A percentile compares a stretch with the other conserved stretches of the same genome.
phyloP scores from a whole-genome alignment of 2,113 vertebrate species.

The Oreamnos americanus region DNA sequence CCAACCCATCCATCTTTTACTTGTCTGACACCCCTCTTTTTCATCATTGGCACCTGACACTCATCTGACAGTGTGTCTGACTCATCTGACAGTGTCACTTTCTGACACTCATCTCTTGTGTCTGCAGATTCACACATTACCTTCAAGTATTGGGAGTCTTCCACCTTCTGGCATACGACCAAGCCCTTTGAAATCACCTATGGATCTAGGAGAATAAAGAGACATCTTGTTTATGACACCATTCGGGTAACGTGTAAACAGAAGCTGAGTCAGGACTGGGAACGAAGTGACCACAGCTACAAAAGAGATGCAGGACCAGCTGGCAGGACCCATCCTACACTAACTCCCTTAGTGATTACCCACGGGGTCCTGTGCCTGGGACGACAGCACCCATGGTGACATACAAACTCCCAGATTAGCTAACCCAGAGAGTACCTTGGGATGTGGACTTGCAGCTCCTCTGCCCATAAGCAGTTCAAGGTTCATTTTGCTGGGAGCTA shows the following conservation, averaged over 20 bases:
- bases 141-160: neutral
- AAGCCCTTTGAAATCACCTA: constrained; percentile 66
- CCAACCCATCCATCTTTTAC: accelerated
- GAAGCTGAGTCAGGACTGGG: neutral
- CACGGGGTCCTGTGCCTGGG: too few species aligned
- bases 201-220: constrained; percentile 60
- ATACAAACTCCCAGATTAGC: accelerated
- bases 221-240: constrained; percentile 80
- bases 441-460: neutral
- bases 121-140: neutral
- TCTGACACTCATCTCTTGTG: neutral
- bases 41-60: accelerated
- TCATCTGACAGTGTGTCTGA: too few species aligned
- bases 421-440: accelerated
- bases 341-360: neutral
- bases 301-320: neutral
- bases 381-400: neutral
- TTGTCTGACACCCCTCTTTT: accelerated
- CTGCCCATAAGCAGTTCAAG: neutral
- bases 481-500: neutral
- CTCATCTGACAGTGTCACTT: too few species aligned
- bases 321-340: neutral
- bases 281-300: neutral
- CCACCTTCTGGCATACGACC: neutral
- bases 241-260: constrained; percentile 50